Percentiles rank a stretch among this genome's conserved stretches.
Conservation (phyloP, 2,797 vertebrate species). For the Macroramphosus scolopax region DNA sequence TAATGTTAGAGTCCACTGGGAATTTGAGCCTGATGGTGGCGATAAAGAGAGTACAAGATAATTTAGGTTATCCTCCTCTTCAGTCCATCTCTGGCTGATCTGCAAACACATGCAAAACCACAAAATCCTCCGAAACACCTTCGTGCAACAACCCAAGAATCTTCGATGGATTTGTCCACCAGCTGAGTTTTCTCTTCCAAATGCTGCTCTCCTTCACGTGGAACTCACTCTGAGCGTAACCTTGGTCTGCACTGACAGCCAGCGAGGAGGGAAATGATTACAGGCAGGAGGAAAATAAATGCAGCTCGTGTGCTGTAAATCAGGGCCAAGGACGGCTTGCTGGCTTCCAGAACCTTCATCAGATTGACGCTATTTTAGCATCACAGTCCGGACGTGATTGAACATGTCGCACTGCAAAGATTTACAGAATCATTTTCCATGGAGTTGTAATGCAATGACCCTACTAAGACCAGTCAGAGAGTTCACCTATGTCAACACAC, state of each 20-base stretch:
- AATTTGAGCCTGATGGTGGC: no score
- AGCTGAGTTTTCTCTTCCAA: constrained; percentile 18
- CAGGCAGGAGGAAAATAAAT: constrained; percentile 49
- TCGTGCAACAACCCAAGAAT: no score
- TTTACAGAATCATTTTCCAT: constrained; percentile 33
- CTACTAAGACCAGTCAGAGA: no score
- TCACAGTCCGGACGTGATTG: constrained; percentile 11
- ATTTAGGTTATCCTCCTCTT: no score
- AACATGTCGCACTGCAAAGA: constrained; percentile 13
- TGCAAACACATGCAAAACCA: no score
- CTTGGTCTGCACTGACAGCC: constrained; percentile 53
- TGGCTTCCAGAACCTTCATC: constrained; percentile 40
- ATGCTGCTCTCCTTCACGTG: constrained; percentile 18
- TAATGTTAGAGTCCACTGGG: no score
- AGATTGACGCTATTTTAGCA: constrained; percentile 23
- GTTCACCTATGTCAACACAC: no score
- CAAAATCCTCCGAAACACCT: no score
- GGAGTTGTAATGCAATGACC: constrained; percentile 1
- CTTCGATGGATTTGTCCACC: constrained; percentile 11
- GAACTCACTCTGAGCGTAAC: constrained; percentile 57
- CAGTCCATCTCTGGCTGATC: no score
- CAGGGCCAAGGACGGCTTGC: constrained; percentile 66
- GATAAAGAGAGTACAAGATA: no score
- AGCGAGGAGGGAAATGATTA: constrained; percentile 54
- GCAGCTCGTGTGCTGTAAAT: constrained; percentile 56